A percentile compares a stretch with the other conserved stretches of the same genome.
phyloP scores from a whole-genome alignment of 2,113 vertebrate species.

The Maccullochella peelii region DNA sequence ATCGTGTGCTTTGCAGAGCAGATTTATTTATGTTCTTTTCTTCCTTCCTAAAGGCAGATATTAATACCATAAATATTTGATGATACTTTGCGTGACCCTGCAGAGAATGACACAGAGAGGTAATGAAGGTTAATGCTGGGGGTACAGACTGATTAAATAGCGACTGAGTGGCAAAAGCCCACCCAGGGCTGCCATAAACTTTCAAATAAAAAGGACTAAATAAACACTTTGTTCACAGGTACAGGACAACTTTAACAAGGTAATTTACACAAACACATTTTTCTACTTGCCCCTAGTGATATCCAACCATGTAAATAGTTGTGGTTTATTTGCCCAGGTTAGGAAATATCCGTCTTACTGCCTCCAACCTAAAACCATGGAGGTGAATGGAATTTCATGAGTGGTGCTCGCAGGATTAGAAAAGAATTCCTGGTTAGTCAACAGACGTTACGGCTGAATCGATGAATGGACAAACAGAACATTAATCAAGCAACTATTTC shows the following conservation, averaged over 20 bases:
- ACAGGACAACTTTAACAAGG: conserved; percentile 47
- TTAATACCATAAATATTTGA: conserved; percentile 85
- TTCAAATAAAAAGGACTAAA: conserved; percentile 62
- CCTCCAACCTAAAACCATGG: not conserved
- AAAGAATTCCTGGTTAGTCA: not conserved
- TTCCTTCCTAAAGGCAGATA: conserved; percentile 78
- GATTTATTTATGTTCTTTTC: conserved; percentile 77
- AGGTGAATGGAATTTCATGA: not conserved
- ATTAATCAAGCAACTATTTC: not conserved
- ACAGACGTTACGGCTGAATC: not conserved
- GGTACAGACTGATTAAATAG: conserved; percentile 76
- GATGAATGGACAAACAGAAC: not conserved
- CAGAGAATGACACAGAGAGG: conserved; percentile 65
- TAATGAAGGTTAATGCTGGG: conserved; percentile 78
- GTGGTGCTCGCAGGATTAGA: not conserved
- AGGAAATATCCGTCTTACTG: conserved; percentile 1
- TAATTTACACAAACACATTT: conserved; percentile 46
- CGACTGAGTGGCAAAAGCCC: conserved; percentile 48
- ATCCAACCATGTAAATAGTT: conserved; percentile 23
- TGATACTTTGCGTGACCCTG: conserved; percentile 81
- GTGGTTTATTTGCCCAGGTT: conserved; percentile 8
- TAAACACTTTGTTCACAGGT: conserved; percentile 57
- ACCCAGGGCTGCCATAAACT: conserved; percentile 57
- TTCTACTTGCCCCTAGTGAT: conserved; percentile 10
- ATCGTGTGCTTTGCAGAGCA: conserved; percentile 68